phyloP scores from a whole-genome alignment of 2,113 vertebrate species.

The Stegastes partitus region DNA sequence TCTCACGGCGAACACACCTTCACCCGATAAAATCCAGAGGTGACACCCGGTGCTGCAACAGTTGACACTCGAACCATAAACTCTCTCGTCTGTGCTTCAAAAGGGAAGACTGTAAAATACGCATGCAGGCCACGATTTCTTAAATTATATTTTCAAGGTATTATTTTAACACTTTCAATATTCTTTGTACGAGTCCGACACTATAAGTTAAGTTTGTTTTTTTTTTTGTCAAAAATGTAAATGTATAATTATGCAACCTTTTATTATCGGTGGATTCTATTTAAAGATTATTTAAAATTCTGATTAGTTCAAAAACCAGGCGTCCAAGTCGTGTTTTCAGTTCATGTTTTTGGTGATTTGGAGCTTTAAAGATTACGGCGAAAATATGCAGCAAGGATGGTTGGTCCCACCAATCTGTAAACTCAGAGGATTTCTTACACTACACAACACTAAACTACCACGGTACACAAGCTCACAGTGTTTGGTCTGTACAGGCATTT shows the following conservation, averaged over 20 bases:
- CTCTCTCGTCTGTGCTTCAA: constrained; percentile 70
- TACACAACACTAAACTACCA: constrained; percentile 25
- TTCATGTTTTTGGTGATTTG: constrained; percentile 14
- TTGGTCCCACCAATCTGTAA: constrained; percentile 33
- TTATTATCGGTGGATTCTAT: constrained; percentile 67
- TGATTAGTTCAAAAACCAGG: constrained; percentile 19
- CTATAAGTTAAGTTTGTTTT: constrained; percentile 37
- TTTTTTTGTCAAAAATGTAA: constrained; percentile 56
- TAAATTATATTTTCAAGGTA: constrained; percentile 63
- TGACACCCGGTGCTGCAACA: constrained; percentile 62
- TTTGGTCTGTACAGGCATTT: constrained; percentile 49
- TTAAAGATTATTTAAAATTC: constrained; percentile 71
- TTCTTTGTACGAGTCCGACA: constrained; percentile 52
- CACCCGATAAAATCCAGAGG: constrained; percentile 48
- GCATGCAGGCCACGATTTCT: constrained; percentile 46
- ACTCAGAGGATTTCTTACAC: constrained; percentile 64
- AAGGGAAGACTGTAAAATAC: constrained; percentile 78
- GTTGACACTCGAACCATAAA: constrained; percentile 44
- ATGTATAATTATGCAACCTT: constrained; percentile 63
- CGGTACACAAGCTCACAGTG: constrained; percentile 22
- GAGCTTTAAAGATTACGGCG: constrained; percentile 34
- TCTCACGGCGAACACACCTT: constrained; percentile 30
- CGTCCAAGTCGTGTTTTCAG: constrained; percentile 2
- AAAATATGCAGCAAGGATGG: constrained; percentile 25
- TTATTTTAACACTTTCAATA: constrained; percentile 47